These are phyloP conservation scores for Drosophila kohkoa DNA, from an alignment of 1,140 invertebrate genomes.

Conservation along the genomic window DNA sequence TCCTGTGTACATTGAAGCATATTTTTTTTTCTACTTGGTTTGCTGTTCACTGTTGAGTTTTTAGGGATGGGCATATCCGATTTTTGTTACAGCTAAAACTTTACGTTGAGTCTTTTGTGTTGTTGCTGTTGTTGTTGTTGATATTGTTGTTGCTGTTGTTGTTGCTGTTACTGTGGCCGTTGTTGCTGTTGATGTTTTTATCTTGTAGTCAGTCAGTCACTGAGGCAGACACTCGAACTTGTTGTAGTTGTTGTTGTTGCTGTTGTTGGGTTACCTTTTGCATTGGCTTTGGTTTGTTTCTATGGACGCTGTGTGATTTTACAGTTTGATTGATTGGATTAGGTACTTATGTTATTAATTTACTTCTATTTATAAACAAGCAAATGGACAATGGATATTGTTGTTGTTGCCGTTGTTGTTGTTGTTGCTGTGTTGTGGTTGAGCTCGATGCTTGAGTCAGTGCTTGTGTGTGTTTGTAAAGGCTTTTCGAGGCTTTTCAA, in stretches of 20 bases:
- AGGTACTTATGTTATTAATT: constrained; percentile 84
- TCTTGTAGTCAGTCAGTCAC: constrained; percentile 64
- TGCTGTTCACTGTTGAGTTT: constrained; percentile 50
- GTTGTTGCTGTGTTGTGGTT: constrained; percentile 29
- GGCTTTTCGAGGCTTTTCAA: constrained; percentile 56
- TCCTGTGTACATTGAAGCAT: background rate
- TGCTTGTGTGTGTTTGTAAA: constrained; percentile 5
- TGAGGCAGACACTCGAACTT: constrained; percentile 46
- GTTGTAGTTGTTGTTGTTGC: constrained; percentile 39
- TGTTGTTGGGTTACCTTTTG: constrained; percentile 66
- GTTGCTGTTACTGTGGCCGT: constrained; percentile 56
- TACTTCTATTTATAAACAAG: constrained; percentile 82
- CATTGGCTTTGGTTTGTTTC: constrained; percentile 63
- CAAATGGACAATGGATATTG: constrained; percentile 71
- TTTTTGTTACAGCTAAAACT: constrained; percentile 75
- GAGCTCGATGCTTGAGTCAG: constrained; percentile 5
- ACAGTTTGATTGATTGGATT: constrained; percentile 83
- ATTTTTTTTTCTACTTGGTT: constrained; percentile 13
- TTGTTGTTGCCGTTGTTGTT: constrained; percentile 32
- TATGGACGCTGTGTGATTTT: constrained; percentile 76
- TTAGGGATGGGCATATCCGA: constrained; percentile 83
- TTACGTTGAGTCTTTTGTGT: constrained; percentile 52
- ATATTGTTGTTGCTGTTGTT: constrained; percentile 53
- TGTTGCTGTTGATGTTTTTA: constrained; percentile 72
- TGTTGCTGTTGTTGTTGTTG: constrained; percentile 59